Evolutionary conservation across 2,888 invertebrate species (phyloP), one percentile per base, ranked within the genome.

Genomic region (Lasioglossum pauxillum): DNA sequence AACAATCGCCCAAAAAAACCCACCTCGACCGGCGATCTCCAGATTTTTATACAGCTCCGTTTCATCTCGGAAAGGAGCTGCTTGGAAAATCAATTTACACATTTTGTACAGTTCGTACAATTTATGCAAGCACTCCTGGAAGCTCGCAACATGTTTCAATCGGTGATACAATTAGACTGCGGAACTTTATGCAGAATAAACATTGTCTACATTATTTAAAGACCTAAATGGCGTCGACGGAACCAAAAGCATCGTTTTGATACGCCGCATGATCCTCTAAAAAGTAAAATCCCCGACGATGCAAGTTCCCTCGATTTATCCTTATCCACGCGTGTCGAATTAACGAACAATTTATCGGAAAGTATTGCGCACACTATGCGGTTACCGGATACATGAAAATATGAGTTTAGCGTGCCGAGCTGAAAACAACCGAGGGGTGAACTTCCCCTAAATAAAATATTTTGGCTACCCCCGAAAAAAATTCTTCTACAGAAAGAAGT

Each of bases 321-420:
- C 71, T 38, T 19, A 80, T 71, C 41, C 46, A n/a, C 27, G 57
- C 31, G n/a, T 46, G 80, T 75, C 80, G 41, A 75, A 75, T 83
- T 83, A 72, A 31, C 69, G 69, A 23, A 49, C 19, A 44, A 53
- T 82, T 84, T 84, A 78, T 82, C 82, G 82, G 31, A 78, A 75
- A 82, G 78, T 82, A 71, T 41, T 44, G 14, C 38, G 4, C 35
- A 64, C 27, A 27, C n/a, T 16, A 44, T 53, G 35, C 49, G 73
- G 31, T 74, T 75, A 44, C 23, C 5, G 12, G 67, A n/a, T 64
- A 73, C 44, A 46, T 27, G 73, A 16, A 16, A 64, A 64, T 60
- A 31, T 16, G 60, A 53, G 64, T 44, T 84, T 46, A 41, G 41
- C 57, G 27, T 19, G 35, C 12, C 38, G 23, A 41, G 38, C 12